Evolutionary conservation across 2,797 vertebrate species (phyloP).

Genomic region (Ispidina picta): DNA sequence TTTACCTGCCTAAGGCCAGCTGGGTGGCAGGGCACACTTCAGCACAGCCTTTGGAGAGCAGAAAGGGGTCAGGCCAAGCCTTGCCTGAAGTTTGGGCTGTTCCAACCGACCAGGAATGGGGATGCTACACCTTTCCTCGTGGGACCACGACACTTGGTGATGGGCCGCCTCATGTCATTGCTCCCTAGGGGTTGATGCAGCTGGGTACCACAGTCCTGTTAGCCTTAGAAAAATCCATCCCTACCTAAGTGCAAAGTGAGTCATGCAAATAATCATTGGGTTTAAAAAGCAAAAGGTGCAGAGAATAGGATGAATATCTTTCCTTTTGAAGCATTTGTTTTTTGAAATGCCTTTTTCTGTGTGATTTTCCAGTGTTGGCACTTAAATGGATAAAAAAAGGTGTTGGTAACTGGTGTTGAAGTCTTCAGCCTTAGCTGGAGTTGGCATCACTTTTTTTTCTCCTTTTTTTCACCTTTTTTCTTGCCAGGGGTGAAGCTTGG

Average conservation of each 20-base stretch:
- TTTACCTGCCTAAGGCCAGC: not conserved
- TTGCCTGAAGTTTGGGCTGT: not conserved
- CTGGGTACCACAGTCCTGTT: not conserved
- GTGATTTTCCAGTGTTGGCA: not conserved
- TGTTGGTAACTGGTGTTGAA: not conserved
- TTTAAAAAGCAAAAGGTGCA: not conserved
- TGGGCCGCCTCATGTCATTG: not conserved
- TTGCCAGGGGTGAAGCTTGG: not conserved
- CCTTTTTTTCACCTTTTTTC: not conserved
- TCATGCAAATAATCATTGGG: not conserved
- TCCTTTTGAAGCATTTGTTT: not conserved
- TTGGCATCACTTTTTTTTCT: not conserved
- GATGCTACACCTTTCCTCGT: not conserved
- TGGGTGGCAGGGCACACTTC: not conserved
- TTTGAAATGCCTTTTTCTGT: not conserved
- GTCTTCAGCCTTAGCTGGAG: not conserved
- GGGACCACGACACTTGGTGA: not conserved
- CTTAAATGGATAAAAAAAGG: conserved; percentile 15
- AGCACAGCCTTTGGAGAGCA: not conserved
- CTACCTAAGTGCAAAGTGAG: not conserved
- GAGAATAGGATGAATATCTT: not conserved
- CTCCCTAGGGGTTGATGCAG: not conserved
- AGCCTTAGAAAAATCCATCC: not conserved
- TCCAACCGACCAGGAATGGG: not conserved
- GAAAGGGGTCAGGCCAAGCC: not conserved